Evolutionary conservation across 1,140 invertebrate species (phyloP), one percentile per base, ranked within the genome.

Genomic region (Parasteatoda tepidariorum): DNA sequence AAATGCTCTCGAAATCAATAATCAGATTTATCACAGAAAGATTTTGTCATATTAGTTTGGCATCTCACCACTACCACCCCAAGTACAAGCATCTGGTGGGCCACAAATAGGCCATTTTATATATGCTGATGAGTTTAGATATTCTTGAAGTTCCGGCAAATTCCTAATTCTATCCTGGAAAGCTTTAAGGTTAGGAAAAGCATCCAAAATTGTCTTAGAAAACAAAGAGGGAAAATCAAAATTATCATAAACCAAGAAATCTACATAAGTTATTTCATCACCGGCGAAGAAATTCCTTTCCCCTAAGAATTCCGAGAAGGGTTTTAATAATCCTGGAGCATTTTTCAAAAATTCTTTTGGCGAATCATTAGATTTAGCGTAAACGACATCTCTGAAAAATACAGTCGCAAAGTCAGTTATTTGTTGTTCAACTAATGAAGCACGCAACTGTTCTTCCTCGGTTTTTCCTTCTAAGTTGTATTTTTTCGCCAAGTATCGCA

Each of bases 161-260:
- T 85, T 85, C 70, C 88, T 88, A 79, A 90, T 85, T 13, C 89
- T 85, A 11, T 87, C 79, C 30, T 88, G 75, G 83, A 88, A 91
- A 9, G 87, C 88, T 41, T 89, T 87, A 26, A 92, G 84, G 31
- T 88, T 88, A 24, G 88, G 87, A 61, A 88, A 89, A 2, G 84
- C 75, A 28, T 90, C 88, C n/a, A 92, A 85, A 82, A 87, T 88
- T 15, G 71, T 85, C 9, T 89, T 87, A n/a, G 87, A 86, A 13
- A 91, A 86, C 5, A 88, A 62, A 22, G 85, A 68, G 48, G 89
- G 87, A 26, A 88, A 87, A 84, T 91, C 90, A n/a, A 92, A 83
- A 9, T 88, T 83, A 76, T 92, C 91, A 85, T 90, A 91, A 28
- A 90, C 78, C 34, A 89, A 84, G 84, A 92, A 91, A 83, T 92